Evolutionary conservation across 2,888 invertebrate genomes (phyloP), one percentile per base, ranked within the genome.

Genomic region (Chymomyza amoena): DNA sequence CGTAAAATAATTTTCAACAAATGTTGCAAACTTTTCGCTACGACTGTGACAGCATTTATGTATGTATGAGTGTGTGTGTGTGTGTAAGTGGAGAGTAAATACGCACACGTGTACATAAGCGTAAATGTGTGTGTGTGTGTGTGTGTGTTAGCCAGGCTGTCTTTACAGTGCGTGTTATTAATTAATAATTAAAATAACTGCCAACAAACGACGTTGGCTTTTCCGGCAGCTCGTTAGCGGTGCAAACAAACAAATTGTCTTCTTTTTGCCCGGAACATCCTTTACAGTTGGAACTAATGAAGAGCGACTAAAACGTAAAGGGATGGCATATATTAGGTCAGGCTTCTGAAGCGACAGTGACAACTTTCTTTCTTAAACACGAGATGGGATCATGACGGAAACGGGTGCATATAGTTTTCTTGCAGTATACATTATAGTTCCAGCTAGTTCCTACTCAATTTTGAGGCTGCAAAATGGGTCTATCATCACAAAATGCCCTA

Each of bases 141-240:
- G 52, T 45, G n/a, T 63, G 16, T 54, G 54, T 20, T 1, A 13
- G 39, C 2, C 13, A 10, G 13, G 13, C 61, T 69, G 69, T 61
- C 63, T 75, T 68, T 69, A 61, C 70, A 72, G 70, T 75, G 87
- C 78, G 80, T 80, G 69, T 73, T 82, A 84, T 87, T 83, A 82
- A 87, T 82, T 87, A 87, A 83, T 83, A 83, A 87, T 83, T 82
- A 68, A 72, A 78, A 87, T 73, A 78, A 71, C 81, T 18, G 20
- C 57, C 25, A 45, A 13, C 32, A 13, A 45, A 45, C 39, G 39
- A 45, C 13, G 39, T 13, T 45, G 57, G 20, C 57, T 18, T 57
- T 57, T 3, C 57, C 25, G 57, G 25, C 68, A 64, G 70, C 74
- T 66, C 75, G 70, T 69, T 74, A 70, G 66, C 57, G 39, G 39